Percentiles rank a stretch among this genome's conserved stretches.
Conservation (phyloP, 2,888 invertebrate genomes). For the Allolobophora icterica region DNA sequence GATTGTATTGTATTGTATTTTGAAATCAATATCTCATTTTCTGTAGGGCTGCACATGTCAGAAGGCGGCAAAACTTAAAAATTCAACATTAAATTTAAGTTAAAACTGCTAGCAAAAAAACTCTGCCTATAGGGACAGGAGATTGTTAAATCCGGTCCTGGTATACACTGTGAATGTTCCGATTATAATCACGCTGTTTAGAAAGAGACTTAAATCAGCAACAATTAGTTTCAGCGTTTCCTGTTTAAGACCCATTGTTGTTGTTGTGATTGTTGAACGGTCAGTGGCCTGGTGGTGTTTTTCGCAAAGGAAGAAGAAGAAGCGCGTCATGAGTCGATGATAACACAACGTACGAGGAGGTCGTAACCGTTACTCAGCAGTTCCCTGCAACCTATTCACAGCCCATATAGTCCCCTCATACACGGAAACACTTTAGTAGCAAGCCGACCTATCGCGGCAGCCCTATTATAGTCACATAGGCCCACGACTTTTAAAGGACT, state of each 20-base stretch:
- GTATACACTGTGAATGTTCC: no score
- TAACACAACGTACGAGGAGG: background rate
- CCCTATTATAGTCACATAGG: background rate
- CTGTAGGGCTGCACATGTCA: no score
- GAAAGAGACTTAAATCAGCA: no score
- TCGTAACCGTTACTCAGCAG: background rate
- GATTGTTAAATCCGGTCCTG: no score
- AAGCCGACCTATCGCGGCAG: no score
- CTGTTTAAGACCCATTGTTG: background rate
- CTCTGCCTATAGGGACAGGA: no score
- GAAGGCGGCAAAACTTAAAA: no score
- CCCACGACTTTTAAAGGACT: background rate
- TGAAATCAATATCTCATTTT: no score
- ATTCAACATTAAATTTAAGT: no score
- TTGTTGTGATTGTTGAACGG: background rate
- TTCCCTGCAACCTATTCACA: background rate
- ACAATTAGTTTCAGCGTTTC: background rate
- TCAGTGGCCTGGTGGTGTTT: background rate
- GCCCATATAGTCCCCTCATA: background rate
- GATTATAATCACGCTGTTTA: no score
- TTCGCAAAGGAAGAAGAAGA: background rate
- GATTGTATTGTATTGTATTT: no score
- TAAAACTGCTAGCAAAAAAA: no score
- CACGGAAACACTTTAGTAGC: background rate
- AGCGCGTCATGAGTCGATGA: background rate